A percentile compares a stretch with the other conserved stretches of the same genome.
Conservation (phyloP, 2,113 vertebrate genomes). For the Bubo blakistoni region DNA sequence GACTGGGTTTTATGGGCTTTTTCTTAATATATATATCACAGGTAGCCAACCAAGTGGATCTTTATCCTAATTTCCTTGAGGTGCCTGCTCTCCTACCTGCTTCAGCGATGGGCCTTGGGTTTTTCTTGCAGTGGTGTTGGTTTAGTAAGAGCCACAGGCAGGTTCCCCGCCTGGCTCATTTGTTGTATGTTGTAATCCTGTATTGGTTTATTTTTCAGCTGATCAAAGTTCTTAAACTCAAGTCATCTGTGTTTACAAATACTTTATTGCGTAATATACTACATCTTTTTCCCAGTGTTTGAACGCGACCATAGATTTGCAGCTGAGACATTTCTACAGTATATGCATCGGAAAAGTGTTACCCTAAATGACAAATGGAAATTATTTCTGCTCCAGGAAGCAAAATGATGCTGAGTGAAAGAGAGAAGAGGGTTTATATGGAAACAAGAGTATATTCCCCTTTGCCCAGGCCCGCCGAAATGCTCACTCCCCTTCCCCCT, state of each 20-base stretch:
- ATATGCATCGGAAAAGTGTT: not conserved
- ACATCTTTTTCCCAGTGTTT: not conserved
- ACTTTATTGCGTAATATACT: constrained; percentile 1
- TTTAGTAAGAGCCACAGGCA: not conserved
- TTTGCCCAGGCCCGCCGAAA: not conserved
- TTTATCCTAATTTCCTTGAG: not conserved
- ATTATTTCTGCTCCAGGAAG: constrained; percentile 30
- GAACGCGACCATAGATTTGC: not conserved
- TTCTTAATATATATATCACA: not conserved
- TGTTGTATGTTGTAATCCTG: not conserved
- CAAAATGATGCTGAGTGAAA: not conserved
- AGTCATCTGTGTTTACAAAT: constrained; percentile 35
- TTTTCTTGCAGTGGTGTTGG: not conserved
- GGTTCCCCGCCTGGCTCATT: not conserved
- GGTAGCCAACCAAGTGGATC: not conserved
- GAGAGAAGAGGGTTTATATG: not conserved
- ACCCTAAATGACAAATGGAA: constrained; percentile 6
- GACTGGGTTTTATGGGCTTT: not conserved
- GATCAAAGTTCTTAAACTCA: not conserved
- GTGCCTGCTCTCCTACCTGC: not conserved
- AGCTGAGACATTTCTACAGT: not conserved
- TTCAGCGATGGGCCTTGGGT: accelerated
- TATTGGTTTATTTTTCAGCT: not conserved
- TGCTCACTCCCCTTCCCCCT: not conserved
- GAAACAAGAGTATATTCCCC: not conserved